Evolutionary conservation across 2,888 invertebrate species (phyloP).

Genomic region (Polydrusus cervinus): DNA sequence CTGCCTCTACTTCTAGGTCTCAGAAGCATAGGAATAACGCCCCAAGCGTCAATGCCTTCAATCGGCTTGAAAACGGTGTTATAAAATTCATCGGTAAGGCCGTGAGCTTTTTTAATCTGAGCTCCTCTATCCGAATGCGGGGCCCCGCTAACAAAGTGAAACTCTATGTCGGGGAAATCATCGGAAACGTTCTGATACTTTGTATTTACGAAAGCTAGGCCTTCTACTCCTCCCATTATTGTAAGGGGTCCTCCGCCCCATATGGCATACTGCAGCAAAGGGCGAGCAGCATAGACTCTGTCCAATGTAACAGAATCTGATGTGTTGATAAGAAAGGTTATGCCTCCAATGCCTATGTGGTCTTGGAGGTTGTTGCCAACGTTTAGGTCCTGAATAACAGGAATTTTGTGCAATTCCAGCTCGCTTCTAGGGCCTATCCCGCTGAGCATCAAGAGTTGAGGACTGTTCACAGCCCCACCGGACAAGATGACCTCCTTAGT

Average conservation of each 20-base stretch:
- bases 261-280: conserved; percentile 88
- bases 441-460: conserved; percentile 94
- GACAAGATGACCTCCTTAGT: conserved; percentile 91
- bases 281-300: conserved; percentile 83
- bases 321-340: conserved; percentile 87
- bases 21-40: conserved; percentile 87
- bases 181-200: conserved; percentile 86
- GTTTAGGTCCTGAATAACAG: conserved; percentile 84
- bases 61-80: conserved; percentile 83
- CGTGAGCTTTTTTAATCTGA: conserved; percentile 87
- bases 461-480: conserved; percentile 93
- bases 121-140: conserved; percentile 90
- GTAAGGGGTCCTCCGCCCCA: conserved; percentile 89
- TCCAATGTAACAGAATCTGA: conserved; percentile 86
- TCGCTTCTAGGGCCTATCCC: conserved; percentile 88
- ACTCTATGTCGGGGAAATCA: conserved; percentile 92
- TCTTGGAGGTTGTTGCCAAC: conserved; percentile 93
- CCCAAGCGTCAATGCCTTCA: conserved; percentile 86
- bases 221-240: conserved; percentile 90
- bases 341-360: conserved; percentile 89
- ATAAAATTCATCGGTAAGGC: conserved; percentile 83
- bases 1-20: conserved; percentile 89
- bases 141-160: conserved; percentile 91
- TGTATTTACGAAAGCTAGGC: conserved; percentile 90
- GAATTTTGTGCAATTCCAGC: conserved; percentile 82